Evolutionary conservation across 2,888 invertebrate species (phyloP).

Genomic region (Acleris holmiana): DNA sequence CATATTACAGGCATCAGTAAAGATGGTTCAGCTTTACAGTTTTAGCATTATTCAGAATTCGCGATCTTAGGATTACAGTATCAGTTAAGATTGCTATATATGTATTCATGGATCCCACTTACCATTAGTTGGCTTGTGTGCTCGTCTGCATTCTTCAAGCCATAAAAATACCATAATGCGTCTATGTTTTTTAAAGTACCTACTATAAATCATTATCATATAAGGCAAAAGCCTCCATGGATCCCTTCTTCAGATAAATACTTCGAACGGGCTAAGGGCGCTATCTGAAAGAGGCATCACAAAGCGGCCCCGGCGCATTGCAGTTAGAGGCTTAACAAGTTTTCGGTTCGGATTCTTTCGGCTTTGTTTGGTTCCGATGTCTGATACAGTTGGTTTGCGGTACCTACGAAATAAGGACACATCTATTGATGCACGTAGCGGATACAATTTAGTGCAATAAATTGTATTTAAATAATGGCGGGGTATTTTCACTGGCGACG

Average conservation of each 20-base stretch:
- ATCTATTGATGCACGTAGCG: not conserved
- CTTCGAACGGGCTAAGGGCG: not conserved
- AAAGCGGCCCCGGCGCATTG: not conserved
- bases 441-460: not conserved
- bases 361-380: constrained; percentile 5
- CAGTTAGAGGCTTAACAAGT: constrained; percentile 14
- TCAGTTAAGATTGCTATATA: not conserved
- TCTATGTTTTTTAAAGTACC: too few relatives aligned
- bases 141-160: too few relatives aligned
- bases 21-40: not conserved
- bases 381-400: constrained; percentile 5
- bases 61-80: not conserved
- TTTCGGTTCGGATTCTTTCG: constrained; percentile 4
- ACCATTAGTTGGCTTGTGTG: too few relatives aligned
- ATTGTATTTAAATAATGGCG: too few relatives aligned
- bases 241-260: not conserved
- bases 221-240: too few relatives aligned
- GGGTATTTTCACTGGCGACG: too few relatives aligned
- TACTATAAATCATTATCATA: too few relatives aligned
- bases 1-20: not conserved
- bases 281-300: not conserved
- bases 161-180: too few relatives aligned
- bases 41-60: not conserved
- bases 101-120: too few relatives aligned
- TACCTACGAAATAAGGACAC: not conserved